Evolutionary conservation across 2,888 invertebrate genomes (phyloP), one percentile per base, ranked within the genome.

Genomic region (Oligia strigilis): DNA sequence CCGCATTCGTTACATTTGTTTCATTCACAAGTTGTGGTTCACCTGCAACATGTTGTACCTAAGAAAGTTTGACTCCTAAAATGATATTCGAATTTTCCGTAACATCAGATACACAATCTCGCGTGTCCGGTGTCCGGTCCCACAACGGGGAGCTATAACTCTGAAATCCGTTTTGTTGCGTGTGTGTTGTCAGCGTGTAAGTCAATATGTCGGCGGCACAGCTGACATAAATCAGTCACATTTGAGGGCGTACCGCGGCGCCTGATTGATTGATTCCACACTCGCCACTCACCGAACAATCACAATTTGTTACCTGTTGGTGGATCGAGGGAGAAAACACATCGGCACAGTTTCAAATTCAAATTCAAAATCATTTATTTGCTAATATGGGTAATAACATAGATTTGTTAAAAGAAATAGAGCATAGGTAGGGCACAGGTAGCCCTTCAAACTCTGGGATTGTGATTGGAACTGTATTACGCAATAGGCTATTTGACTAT

Each of bases 201-300:
- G 71, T 70, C 83, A 77, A 62, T 77, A 67, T 64, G 70, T 73
- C 46, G 17, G n/a, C 36, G 64, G 64, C 36, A 36, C 5, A 62
- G 36, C 43, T 52, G 23, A 11, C 46, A 78, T 78, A 60, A 71
- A 81, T 83, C 83, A 62, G 52, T 75, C 40, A 14, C 46, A 55
- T 46, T 13, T 52, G 52, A 36, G 77, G 55, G 49, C 14, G 60
- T 82, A 46, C 36, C 71, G 65, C 36, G 55, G 52, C 69, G 66
- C 9, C 19, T 23, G 69, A 23, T 46, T 62, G 77, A 64, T n/a
- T 46, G 55, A n/a, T n/a, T 14, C 55, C 4, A 36, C 14, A 23
- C 49, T 36, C 49, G 19, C 6, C 46, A 14, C 62, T 69, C 78
- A 58, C 58, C 4, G 14, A 29, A 2, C n/a, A 52, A 72, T 82